Percentiles rank a stretch among this genome's conserved stretches.
Conservation (phyloP, 1,140 invertebrate species). For the Asbolus verrucosus region DNA sequence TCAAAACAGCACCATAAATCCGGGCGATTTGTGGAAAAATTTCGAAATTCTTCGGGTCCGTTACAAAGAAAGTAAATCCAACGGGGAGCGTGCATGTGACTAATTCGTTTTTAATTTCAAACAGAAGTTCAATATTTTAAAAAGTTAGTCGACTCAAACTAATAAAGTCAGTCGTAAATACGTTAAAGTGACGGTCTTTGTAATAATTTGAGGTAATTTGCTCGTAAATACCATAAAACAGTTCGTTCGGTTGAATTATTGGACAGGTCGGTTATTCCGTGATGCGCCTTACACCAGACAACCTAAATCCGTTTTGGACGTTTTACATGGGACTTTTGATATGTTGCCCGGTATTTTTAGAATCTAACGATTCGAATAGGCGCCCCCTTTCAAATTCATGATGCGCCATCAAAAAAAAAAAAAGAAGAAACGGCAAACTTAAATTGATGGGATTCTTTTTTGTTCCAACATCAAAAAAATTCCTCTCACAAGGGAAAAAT, state of each 20-base stretch:
- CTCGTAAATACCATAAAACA: slow-evolving; percentile 60
- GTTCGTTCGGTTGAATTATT: slow-evolving; percentile 54
- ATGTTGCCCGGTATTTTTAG: slow-evolving; percentile 12
- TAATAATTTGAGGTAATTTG: slow-evolving; percentile 58
- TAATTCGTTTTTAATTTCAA: slow-evolving; percentile 51
- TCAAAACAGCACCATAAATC: slow-evolving; percentile 3
- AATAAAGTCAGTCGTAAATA: slow-evolving; percentile 57
- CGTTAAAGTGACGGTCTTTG: slow-evolving; percentile 51
- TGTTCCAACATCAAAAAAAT: too few relatives aligned
- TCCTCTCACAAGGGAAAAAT: too few relatives aligned
- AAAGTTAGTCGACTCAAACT: slow-evolving; percentile 46
- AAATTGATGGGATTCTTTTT: too few relatives aligned
- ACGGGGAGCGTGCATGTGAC: background rate
- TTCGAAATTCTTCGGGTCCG: background rate
- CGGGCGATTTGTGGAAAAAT: background rate
- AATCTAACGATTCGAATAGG: background rate
- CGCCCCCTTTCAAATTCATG: background rate
- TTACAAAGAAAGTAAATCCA: background rate
- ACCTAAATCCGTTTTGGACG: slow-evolving; percentile 51
- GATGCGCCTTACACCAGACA: slow-evolving; percentile 44
- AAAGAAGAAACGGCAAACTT: background rate
- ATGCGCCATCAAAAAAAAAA: too few relatives aligned
- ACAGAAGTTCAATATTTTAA: slow-evolving; percentile 48
- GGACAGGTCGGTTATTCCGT: slow-evolving; percentile 48
- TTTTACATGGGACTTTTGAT: slow-evolving; percentile 41